phyloP scores from a whole-genome alignment of 2,113 vertebrate species.

The Corvus hawaiiensis region DNA sequence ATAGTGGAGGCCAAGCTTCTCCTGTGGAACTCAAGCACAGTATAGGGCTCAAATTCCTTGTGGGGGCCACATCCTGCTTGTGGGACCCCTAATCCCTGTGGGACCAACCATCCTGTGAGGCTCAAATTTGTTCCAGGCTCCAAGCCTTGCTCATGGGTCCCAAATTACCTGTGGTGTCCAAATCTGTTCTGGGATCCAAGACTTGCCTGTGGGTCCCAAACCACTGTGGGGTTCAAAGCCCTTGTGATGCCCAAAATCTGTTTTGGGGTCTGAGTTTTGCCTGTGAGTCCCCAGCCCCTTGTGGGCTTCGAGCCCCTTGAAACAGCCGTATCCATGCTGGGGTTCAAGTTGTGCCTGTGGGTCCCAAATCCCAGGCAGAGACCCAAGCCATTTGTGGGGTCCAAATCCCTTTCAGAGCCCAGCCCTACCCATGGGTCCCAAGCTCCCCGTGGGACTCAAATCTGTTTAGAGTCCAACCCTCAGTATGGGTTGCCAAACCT shows the following conservation, averaged over 20 bases:
- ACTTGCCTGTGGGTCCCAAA: not conserved
- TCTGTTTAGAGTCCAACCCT: not conserved
- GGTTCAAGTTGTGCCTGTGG: not conserved
- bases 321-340: not conserved
- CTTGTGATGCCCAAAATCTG: not conserved
- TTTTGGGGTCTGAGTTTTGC: not conserved
- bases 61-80: not conserved
- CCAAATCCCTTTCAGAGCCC: not conserved
- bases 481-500: not conserved
- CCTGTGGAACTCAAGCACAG: not conserved
- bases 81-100: not conserved
- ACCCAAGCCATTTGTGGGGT: not conserved
- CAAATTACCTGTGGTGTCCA: not conserved
- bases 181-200: not conserved
- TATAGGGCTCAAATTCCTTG: not conserved
- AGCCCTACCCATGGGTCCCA: not conserved
- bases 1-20: not conserved
- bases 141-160: not conserved
- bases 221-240: not conserved
- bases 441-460: accelerated
- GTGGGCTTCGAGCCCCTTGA: not conserved
- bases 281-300: not conserved
- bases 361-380: not conserved
- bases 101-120: not conserved
- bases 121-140: not conserved